These are phyloP conservation scores for Oophaga pumilio DNA, from an alignment of 2,113 vertebrate species.

Conservation along the genomic window DNA sequence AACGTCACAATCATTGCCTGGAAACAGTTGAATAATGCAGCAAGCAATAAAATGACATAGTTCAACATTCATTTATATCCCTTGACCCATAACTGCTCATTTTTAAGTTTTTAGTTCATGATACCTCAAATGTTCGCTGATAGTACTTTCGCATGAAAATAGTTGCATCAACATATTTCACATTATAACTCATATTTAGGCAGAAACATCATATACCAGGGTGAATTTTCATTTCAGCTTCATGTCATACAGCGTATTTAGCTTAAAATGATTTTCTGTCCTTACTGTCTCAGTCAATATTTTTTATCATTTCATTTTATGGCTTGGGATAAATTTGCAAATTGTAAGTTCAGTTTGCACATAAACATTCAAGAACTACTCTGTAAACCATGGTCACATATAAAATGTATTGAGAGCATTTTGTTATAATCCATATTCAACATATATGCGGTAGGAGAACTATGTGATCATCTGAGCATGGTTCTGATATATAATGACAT, in stretches of 20 bases:
- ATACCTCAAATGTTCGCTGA: conserved; percentile 39
- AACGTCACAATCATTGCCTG: conserved; percentile 44
- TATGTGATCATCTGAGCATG: not conserved
- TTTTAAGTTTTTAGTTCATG: conserved; percentile 48
- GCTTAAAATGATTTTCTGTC: conserved; percentile 27
- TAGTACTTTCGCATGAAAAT: conserved; percentile 41
- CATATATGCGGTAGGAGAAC: not conserved
- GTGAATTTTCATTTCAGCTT: conserved; percentile 38
- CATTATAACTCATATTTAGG: conserved; percentile 44
- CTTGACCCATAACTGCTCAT: conserved; percentile 46
- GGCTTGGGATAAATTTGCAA: conserved; percentile 22
- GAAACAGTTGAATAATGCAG: conserved; percentile 45
- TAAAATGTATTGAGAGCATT: not conserved
- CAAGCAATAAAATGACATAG: conserved; percentile 43
- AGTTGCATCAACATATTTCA: conserved; percentile 55
- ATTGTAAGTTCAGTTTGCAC: conserved; percentile 1
- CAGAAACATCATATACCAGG: conserved; percentile 20
- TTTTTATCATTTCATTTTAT: conserved; percentile 41
- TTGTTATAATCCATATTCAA: not conserved
- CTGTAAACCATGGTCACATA: conserved; percentile 32
- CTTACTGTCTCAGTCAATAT: conserved; percentile 29
- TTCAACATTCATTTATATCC: conserved; percentile 44
- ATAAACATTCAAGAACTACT: conserved; percentile 26
- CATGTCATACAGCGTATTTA: conserved; percentile 30
- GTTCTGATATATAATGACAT: not conserved